Evolutionary conservation across 2,797 vertebrate species (phyloP).

Genomic region (Cercopithecus petaurista): DNA sequence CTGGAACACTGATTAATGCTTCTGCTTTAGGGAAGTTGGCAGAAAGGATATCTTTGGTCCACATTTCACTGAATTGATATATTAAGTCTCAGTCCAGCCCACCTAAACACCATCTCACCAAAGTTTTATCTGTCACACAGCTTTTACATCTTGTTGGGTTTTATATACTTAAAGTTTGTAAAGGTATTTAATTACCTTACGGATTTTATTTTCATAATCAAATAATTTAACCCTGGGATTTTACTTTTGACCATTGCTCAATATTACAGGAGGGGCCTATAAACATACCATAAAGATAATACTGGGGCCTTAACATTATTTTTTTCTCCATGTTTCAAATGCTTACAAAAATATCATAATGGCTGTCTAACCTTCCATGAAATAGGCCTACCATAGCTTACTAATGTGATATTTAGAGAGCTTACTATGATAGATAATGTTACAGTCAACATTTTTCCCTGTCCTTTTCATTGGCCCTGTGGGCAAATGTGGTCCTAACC

Average conservation of each 20-base stretch:
- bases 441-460: not conserved
- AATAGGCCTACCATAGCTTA: not conserved
- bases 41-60: not conserved
- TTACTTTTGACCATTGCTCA: not conserved
- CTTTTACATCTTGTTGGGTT: not conserved
- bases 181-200: not conserved
- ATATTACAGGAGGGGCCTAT: not conserved
- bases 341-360: not conserved
- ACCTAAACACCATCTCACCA: not conserved
- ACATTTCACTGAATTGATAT: not conserved
- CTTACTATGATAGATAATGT: not conserved
- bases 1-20: not conserved
- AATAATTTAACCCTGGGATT: not conserved
- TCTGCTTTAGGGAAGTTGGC: not conserved
- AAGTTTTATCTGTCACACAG: not conserved
- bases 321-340: not conserved
- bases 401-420: not conserved
- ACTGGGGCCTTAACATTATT: not conserved
- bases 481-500: not conserved
- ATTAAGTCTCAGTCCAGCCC: not conserved
- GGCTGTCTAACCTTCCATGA: not conserved
- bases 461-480: not conserved
- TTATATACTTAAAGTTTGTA: not conserved
- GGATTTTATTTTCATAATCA: not conserved
- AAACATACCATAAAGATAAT: not conserved